Percentiles rank a stretch among this genome's conserved stretches.
Evolutionary conservation across 2,113 vertebrate genomes (phyloP).

Genomic region (Peromyscus maniculatus): DNA sequence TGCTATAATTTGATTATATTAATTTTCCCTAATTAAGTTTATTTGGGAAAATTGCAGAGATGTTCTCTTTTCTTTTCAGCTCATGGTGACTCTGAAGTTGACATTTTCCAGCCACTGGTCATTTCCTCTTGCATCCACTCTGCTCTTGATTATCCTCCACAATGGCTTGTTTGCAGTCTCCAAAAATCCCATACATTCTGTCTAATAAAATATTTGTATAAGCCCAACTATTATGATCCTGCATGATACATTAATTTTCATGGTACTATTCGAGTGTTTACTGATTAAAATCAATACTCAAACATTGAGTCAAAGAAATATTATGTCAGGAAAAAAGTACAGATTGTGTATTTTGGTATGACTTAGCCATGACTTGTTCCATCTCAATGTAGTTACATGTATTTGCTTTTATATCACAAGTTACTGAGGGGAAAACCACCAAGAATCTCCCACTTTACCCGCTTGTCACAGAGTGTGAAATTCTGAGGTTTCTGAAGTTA

Average conservation of each 20-base stretch:
- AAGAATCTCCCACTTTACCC: neutral
- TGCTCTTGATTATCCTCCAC: slow-evolving; percentile 2
- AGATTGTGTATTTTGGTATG: neutral
- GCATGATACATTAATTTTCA: slow-evolving; percentile 25
- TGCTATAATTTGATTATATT: slow-evolving; percentile 60
- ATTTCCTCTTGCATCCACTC: neutral
- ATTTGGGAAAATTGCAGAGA: slow-evolving; percentile 53
- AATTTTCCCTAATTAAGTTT: slow-evolving; percentile 58
- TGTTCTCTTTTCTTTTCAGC: slow-evolving; percentile 44
- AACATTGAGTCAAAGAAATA: slow-evolving; percentile 32
- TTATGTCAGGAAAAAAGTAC: neutral
- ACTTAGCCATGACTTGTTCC: neutral
- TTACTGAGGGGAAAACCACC: neutral
- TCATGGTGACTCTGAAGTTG: slow-evolving; percentile 2
- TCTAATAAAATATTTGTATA: slow-evolving; percentile 49
- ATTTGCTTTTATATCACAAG: neutral
- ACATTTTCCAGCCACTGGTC: slow-evolving; percentile 23
- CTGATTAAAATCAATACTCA: slow-evolving; percentile 40
- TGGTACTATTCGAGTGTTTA: slow-evolving; percentile 2
- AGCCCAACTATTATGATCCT: slow-evolving; percentile 40
- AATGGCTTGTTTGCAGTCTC: neutral
- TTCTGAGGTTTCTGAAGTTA: slow-evolving; percentile 1
- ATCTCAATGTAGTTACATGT: neutral
- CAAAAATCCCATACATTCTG: slow-evolving; percentile 5
- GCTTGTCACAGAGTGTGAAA: neutral